Evolutionary conservation across 2,888 invertebrate genomes (phyloP).

Genomic region (Parapristionchus giblindavisi): DNA sequence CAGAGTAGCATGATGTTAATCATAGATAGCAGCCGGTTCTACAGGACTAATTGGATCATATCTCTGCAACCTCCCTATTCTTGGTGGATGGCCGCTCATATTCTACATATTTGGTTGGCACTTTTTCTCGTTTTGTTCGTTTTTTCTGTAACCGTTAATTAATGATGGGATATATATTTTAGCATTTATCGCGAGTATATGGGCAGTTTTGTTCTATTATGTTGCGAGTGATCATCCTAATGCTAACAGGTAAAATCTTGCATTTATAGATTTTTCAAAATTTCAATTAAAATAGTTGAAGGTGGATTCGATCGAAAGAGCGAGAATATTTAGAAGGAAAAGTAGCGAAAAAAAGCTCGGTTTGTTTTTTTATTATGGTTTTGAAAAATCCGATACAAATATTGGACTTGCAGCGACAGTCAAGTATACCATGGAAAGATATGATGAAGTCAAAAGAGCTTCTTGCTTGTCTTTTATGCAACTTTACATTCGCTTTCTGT

Average conservation of each 20-base stretch:
- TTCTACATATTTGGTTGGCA: conserved; percentile 35
- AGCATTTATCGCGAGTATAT: too few species aligned
- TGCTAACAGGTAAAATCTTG: too few species aligned
- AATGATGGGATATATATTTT: too few species aligned
- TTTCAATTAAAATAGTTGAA: too few species aligned
- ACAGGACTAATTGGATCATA: conserved; percentile 26
- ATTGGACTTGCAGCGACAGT: background rate
- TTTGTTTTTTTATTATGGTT: background rate
- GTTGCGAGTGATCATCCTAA: too few species aligned
- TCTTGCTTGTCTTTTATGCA: conserved; percentile 31
- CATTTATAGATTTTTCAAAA: too few species aligned
- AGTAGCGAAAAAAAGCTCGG: conserved; percentile 13
- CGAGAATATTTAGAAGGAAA: conserved; percentile 17
- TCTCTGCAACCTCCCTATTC: conserved; percentile 26
- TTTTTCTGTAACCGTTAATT: too few species aligned
- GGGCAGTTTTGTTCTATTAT: too few species aligned
- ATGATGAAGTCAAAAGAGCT: conserved; percentile 9
- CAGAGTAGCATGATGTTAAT: too few species aligned
- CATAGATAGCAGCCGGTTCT: conserved; percentile 36
- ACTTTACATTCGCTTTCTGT: conserved; percentile 36
- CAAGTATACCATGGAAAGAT: conserved; percentile 29
- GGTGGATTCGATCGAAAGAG: conserved; percentile 34
- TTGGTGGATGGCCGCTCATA: conserved; percentile 35
- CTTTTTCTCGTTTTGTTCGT: background rate
- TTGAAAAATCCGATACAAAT: background rate